Evolutionary conservation across 2,113 vertebrate species (phyloP), one percentile per base, ranked within the genome.

Genomic region (Ploceus nigricollis): DNA sequence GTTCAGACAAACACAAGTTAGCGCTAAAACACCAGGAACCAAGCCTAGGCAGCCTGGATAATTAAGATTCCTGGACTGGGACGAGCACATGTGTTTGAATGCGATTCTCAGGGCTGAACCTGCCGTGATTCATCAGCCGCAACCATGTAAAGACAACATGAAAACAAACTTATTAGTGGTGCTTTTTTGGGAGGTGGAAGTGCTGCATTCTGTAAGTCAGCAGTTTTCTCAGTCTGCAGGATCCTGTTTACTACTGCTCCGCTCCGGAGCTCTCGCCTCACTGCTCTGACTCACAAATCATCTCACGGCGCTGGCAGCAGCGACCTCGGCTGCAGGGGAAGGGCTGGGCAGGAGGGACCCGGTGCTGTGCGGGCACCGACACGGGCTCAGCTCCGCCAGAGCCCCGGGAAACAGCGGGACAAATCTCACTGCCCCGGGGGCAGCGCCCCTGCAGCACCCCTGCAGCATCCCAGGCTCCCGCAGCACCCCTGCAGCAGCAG

Each of bases 391-490:
- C 2, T 0, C 56, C 48, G 50, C 20, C 8, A 0, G 54, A 53
- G 78, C 60, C 78, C 4, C 57, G 80, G 11, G 71, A 5, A 37
- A 75, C 47, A 5, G 23, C 54, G 8, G 64, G 22, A 15, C 37
- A 4, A 4, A 0, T 1, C n/a, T 4, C 57, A 1, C 2, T 20
- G 40, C 20, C 40, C 16, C 10, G 11, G 15, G 3, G 4, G 2
- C 20, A 27, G 14, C 31, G 14, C 3, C 24, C 58, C 50, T 19
- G 57, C n/a, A 6, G 15, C 35, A 15, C 2, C 25, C 57, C 50
- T 27, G 53, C 56, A 10, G 24, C 58, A 60, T 4, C n/a, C 66
- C 66, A 3, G 45, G 7, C 14, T 15, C 21, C 45, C 21, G 47
- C 47, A 48, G 47, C 45, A 6, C 28, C 15, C 33, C 27, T 20